Base-by-base conservation (phyloP, 2,888 invertebrate genomes). In the Pyrrhosoma nymphula region DNA sequence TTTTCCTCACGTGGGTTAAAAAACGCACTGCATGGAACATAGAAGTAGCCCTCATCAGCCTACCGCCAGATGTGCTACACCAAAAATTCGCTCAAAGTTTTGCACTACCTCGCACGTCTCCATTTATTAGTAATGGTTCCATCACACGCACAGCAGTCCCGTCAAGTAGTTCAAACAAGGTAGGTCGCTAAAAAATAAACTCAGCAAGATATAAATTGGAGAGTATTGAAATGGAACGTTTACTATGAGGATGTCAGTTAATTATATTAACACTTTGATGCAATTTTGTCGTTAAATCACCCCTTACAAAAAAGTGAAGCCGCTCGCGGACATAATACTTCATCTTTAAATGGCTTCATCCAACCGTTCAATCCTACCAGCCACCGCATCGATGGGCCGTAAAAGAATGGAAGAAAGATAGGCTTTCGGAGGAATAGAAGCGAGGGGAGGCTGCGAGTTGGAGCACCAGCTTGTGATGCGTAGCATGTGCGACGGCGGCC, bases 401-500 rank as follows among this genome's bases (percentile, higher is more conserved):
- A 82, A 82, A 82, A 35, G 8, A 26, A 35, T 4, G 35, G 20
- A 26, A 35, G n/a, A 69, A 35, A n/a, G 8, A 35, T 3, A 82
- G 35, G 14, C 35, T 16, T 82, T 35, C 82, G 35, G 10, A 82
- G 35, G 14, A 82, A 82, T 12, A 10, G 47, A 47, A 6, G 69
- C 69, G 69, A 69, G 69, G 20, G 69, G 82, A 35, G 82, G 82
- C 35, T 82, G 82, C 30, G 35, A 82, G 82, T 23, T 69, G 18
- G 82, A 82, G 82, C 14, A 82, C 4, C 30, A 82, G 69, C 69
- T 69, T 23, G 69, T 69, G 26, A 26, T 3, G 2, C 35, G 82
- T 82, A 82, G 82, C 82, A 82, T 82, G 82, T 82, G 82, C 82
- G 12, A 26, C 60, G 60, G 69, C n/a, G 69, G 69, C 82, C 26